A percentile compares a stretch with the other conserved stretches of the same genome.
phyloP scores from a whole-genome alignment of 2,888 invertebrate species.

The Agrypnus murinus region DNA sequence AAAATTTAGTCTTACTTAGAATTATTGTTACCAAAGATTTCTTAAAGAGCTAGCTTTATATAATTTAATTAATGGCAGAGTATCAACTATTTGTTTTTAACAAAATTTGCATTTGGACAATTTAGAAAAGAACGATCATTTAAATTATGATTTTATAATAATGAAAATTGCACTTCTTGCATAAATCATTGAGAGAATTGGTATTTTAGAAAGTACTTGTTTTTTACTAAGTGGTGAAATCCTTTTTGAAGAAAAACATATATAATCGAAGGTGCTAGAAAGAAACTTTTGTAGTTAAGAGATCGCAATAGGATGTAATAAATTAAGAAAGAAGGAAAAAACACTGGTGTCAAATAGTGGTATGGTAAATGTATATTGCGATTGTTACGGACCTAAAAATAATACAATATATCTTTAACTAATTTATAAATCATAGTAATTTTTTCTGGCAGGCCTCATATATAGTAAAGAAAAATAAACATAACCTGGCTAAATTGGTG shows the following conservation, averaged over 20 bases:
- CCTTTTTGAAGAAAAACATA: constrained; percentile 22
- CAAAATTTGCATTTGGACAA: no score
- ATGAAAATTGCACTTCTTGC: constrained; percentile 15
- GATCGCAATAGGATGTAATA: constrained; percentile 32
- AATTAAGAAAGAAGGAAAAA: constrained; percentile 2
- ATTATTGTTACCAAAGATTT: no score
- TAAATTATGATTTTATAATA: no score
- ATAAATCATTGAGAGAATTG: background rate
- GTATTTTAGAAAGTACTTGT: background rate
- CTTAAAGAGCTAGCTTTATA: no score
- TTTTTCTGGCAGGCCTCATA: constrained; percentile 27
- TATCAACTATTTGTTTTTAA: no score
- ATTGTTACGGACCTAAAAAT: constrained; percentile 54
- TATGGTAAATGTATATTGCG: constrained; percentile 30
- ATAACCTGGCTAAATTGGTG: constrained; percentile 18
- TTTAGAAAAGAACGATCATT: no score
- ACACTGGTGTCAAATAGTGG: constrained; percentile 27
- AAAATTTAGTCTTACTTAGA: no score
- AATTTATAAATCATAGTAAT: no score
- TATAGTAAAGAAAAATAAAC: background rate
- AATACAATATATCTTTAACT: constrained; percentile 48
- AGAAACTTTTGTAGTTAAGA: constrained; percentile 31
- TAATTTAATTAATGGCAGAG: no score
- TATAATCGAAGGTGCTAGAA: constrained; percentile 41
- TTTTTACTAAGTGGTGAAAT: constrained; percentile 8